Conservation (phyloP, 2,113 vertebrate genomes). For the Gymnobelideus leadbeateri region DNA sequence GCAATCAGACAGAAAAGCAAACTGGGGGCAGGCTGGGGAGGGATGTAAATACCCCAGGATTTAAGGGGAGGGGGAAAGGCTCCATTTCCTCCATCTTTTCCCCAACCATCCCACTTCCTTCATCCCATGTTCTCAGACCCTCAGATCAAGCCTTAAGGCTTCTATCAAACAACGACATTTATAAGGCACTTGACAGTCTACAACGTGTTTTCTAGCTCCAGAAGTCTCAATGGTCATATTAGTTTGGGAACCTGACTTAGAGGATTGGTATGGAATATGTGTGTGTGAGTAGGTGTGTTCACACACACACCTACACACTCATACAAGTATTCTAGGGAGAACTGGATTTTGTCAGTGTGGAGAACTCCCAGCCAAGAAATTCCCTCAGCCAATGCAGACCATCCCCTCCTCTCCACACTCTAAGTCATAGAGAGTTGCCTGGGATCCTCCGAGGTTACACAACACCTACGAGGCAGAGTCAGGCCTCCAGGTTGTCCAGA, state of each 20-base stretch:
- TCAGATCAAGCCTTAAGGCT: neutral
- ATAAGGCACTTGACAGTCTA: neutral
- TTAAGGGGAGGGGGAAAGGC: neutral
- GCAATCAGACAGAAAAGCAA: neutral
- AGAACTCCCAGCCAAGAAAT: neutral
- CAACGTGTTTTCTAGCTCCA: neutral
- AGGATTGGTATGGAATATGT: neutral
- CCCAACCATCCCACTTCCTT: neutral
- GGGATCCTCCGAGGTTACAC: neutral
- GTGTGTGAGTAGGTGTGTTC: neutral
- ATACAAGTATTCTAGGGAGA: neutral
- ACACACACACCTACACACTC: neutral
- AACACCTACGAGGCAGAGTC: neutral
- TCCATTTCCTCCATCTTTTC: neutral
- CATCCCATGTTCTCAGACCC: neutral
- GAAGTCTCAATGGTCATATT: neutral
- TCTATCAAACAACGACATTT: neutral
- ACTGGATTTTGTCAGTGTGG: neutral
- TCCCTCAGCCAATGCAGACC: neutral
- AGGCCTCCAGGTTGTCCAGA: neutral
- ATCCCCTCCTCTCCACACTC: neutral
- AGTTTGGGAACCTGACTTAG: too few relatives aligned
- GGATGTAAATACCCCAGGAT: neutral
- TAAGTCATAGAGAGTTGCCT: neutral
- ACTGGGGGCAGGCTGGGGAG: neutral